These are phyloP conservation scores for Quiscalus mexicanus DNA, from an alignment of 2,113 vertebrate genomes.

Conservation along the genomic window DNA sequence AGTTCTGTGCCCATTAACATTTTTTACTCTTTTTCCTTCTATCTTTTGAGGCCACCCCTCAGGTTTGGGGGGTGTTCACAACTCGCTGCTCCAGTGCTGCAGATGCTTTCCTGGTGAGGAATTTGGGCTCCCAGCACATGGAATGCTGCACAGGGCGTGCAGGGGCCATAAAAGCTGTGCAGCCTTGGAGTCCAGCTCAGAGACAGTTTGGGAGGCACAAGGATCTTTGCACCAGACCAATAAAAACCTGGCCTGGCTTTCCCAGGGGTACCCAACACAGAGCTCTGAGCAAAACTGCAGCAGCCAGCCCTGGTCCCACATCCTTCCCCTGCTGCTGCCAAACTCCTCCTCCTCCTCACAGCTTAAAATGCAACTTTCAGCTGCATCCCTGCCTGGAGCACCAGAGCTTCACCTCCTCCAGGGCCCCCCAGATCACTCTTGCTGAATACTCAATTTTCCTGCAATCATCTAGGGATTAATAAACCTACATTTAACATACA, in stretches of 20 bases:
- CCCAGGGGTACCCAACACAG: neutral
- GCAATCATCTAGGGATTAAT: neutral
- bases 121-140: neutral
- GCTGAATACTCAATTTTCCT: neutral
- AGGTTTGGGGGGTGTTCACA: accelerated
- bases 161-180: neutral
- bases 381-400: neutral
- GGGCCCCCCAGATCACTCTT: neutral
- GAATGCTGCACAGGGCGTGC: neutral
- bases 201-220: accelerated
- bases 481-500: neutral
- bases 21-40: accelerated
- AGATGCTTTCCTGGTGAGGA: neutral
- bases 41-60: neutral
- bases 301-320: accelerated
- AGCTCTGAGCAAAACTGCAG: neutral
- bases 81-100: neutral
- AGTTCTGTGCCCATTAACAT: neutral
- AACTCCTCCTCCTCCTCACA: accelerated
- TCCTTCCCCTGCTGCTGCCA: accelerated
- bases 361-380: neutral
- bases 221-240: neutral
- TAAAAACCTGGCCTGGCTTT: neutral
- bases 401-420: neutral
- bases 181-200: accelerated